Base-by-base conservation (phyloP, 2,797 vertebrate species). In the Tarsius wallacei region DNA sequence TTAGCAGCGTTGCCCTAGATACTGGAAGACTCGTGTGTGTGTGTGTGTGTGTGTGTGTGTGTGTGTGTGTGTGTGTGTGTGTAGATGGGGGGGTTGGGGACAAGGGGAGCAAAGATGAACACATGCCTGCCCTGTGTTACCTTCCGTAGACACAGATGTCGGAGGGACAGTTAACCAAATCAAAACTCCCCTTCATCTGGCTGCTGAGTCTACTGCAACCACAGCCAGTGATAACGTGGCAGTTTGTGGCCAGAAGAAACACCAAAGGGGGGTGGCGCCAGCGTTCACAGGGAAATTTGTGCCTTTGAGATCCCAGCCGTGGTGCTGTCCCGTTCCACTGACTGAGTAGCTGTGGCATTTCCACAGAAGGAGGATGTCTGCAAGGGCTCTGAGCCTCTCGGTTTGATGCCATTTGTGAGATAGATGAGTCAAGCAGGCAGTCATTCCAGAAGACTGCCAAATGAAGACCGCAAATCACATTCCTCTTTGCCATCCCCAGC, bases 261-360 rank as follows among this genome's bases (percentile, higher is more conserved):
- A 91, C 94, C 97, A 83, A 95, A 97, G 94, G 97, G 96, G 97
- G 91, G 90, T 77, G 86, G 91, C 61, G 83, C 97, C 97, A 95
- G 74, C 24, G 0, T 80, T 84, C 87, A 70, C 95, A 97, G 98
- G 98, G 98, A 98, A 98, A 98, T 98, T 98, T 7, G 10, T 97
- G 90, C 85, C 97, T 98, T 96, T 1, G 2, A 64, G 95, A 97
- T 98, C 96, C 97, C 85, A 70, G 90, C 80, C 84, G 82, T 97
- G 98, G 98, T 98, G 96, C 98, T 98, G 97, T 98, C 98, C 98
- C 97, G 21, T 97, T 96, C 97, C 36, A 5, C 93, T 95, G 74
- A 73, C 97, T 96, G 96, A 96, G 94, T 77, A 63, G 96, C 91
- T 7, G 86, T 97, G 98, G 98, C 98, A 98, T 98, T 99, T 98